Base-by-base conservation (phyloP, 2,113 vertebrate species). In the Coptodon bakossiorum region DNA sequence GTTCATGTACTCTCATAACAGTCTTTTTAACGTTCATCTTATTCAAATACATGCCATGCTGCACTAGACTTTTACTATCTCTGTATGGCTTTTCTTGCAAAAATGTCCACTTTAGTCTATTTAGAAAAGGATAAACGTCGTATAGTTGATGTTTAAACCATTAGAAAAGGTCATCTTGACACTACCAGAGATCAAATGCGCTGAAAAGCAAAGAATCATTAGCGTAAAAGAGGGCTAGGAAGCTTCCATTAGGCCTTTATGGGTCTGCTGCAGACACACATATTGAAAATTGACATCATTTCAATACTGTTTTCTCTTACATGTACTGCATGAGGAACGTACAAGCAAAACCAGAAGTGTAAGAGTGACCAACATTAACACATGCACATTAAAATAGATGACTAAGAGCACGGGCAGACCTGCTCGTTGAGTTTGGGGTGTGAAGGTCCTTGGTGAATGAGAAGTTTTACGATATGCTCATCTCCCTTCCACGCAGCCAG, bases 401-500 rank as follows among this genome's bases (percentile, higher is more conserved):
- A 61, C n/a, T 3, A 19, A 53, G 79, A 12, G 80, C 38, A 6
- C 45, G 2, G 48, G 78, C 97, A 95, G 88, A 99, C 98, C 98
- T 99, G 98, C 94, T 99, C 98, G 27, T 99, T 99, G 93, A 99
- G 97, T 96, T 97, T 98, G 83, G 98, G 98, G 92, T 99, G 97
- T 0, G 99, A 99, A 22, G 98, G 98, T 83, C 99, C 98, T 61
- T 99, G 98, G 94, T 98, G 98, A 88, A 99, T 97, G 91, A 99
- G 98, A 89, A 99, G 95, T 68, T 96, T 96, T 87, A 99, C 99
- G 79, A 99, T 99, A 57, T 97, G 97, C 80, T 98, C 97, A 19
- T 99, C 99, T 85, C 98, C 99, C 85, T 99, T 99, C 98, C 99
- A 99, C 1, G 99, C 99, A 4, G 99, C 99, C 95, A 99, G 94